Evolutionary conservation across 2,888 invertebrate genomes (phyloP), one percentile per base, ranked within the genome.

Genomic region (Erebia ligea): DNA sequence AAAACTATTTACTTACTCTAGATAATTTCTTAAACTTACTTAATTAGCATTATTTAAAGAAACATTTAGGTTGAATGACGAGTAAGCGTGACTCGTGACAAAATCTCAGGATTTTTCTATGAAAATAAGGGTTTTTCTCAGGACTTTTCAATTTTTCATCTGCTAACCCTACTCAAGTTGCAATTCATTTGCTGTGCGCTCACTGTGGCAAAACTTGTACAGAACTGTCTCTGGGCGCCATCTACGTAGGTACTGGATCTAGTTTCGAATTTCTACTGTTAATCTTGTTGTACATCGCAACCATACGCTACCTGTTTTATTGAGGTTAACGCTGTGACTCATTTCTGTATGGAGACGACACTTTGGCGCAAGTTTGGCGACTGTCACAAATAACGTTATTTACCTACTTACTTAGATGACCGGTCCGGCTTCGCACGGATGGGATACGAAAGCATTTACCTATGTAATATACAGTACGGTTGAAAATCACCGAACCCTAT

Each of bases 141-240:
- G 34, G 34, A 1, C 6, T 34, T 34, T 34, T 34, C 34, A 34
- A 34, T 34, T 6, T 34, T 34, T 5, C 34, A 34, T 34, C 34
- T 34, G 34, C 0, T 34, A 34, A 34, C 34, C 34, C 45, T 13
- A 87, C 87, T 90, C 86, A 89, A 86, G 84, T 87, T 86, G 87
- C 87, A 86, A 89, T 89, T 86, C 88, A 88, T 91, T 88, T 88
- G 86, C 83, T 76, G 81, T 74, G 86, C 86, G 86, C 58, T 42
- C 75, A 78, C 81, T 84, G 85, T 82, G 84, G 87, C 76, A 78
- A 85, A 89, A 88, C 86, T 88, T 87, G 78, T 77, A 80, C 80
- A 70, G 76, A 66, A 61, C 54, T 56, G 67, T 70, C 65, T 70
- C 45, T 57, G 48, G 56, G 68, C 59, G 54, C 50, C 68, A 67